Base-by-base conservation (phyloP, 2,888 invertebrate genomes). In the Gymnoscelis rufifasciata region DNA sequence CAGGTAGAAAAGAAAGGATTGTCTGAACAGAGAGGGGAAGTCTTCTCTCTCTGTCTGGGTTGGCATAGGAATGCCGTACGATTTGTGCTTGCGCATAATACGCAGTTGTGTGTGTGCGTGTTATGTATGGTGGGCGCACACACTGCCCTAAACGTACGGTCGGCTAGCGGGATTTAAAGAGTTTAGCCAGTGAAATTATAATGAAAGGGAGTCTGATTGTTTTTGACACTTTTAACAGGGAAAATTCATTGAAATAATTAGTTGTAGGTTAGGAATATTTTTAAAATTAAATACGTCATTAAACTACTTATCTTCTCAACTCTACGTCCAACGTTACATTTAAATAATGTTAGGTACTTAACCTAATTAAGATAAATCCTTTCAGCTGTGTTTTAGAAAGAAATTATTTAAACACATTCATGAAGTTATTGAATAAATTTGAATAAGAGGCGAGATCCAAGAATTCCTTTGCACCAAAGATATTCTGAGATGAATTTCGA, bases 1-100 rank as follows among this genome's bases (percentile, higher is more conserved):
- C 88, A 88, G 88, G 88, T 88, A 88, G 87, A 86, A 84, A 83
- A 80, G 84, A 86, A 87, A 87, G 87, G 88, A 87, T 88, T 87
- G 87, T 83, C 81, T 81, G 78, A 62, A 64, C 80, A 83, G 72
- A 57, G 82, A 83, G 55, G 62, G 70, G 68, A 72, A 65, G 68
- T 56, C 24, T 50, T 45, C 64, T 59, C 71, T 77, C 83, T 74
- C 82, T 62, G 70, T 86, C 79, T 69, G 65, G 67, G 68, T 83
- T 73, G 41, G 49, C 45, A 45, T 75, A 83, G 87, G 88, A 88
- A 88, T 88, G 87, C 88, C 83, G 86, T 83, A 84, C 83, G 88
- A 84, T 87, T 84, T 83, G 83, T 79, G 84, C 78, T 79, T 68
- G 80, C 74, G 75, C 78, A 77, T 78, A 74, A 73, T 74, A 81